These are phyloP conservation scores for Athene noctua DNA, from an alignment of 2,113 vertebrate genomes.

Conservation along the genomic window DNA sequence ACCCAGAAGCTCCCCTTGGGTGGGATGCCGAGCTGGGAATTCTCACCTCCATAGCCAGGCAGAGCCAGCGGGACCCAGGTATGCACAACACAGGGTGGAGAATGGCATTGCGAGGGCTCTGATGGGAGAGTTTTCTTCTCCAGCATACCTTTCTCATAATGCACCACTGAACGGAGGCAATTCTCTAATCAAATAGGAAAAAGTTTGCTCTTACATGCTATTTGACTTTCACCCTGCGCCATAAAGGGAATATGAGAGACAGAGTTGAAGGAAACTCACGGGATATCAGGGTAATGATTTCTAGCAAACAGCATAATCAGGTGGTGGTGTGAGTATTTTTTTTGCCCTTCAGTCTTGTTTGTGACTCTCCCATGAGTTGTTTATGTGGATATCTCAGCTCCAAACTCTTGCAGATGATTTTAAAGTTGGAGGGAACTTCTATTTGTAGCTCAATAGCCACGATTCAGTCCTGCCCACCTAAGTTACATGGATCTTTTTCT, in stretches of 20 bases:
- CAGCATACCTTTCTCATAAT: not conserved
- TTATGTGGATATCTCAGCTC: accelerated
- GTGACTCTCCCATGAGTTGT: not conserved
- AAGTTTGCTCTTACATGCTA: not conserved
- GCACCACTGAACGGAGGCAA: not conserved
- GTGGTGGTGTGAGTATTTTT: not conserved
- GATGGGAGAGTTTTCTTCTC: not conserved
- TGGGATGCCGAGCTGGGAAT: not conserved
- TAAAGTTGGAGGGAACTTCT: not conserved
- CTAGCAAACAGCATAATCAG: not conserved
- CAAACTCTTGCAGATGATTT: not conserved
- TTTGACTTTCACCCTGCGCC: not conserved
- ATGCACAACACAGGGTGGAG: not conserved
- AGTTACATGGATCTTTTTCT: not conserved
- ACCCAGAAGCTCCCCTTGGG: not conserved
- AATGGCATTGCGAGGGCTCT: not conserved
- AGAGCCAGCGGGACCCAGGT: not conserved
- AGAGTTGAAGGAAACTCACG: not conserved
- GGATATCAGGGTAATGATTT: not conserved
- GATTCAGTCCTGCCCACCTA: not conserved
- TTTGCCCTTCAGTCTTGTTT: not conserved
- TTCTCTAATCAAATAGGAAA: not conserved
- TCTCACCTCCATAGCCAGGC: not conserved
- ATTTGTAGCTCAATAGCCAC: not conserved
- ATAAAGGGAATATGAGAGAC: not conserved